Percentiles rank a stretch among this genome's conserved stretches.
These are phyloP conservation scores for Falcaria lacertinaria DNA, from an alignment of 2,888 invertebrate genomes.

Conservation along the genomic window DNA sequence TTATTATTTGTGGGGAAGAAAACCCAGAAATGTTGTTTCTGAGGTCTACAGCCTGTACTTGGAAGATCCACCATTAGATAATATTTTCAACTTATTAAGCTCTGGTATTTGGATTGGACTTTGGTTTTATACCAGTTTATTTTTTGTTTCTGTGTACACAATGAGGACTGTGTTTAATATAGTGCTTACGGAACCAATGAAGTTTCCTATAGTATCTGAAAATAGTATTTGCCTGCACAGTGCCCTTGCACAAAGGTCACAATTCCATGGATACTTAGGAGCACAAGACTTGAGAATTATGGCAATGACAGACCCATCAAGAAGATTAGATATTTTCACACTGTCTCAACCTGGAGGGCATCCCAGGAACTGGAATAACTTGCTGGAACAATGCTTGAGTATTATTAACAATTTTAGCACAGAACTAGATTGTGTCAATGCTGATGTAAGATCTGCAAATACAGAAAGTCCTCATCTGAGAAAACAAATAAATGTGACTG, in stretches of 20 bases:
- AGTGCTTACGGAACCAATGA: slow-evolving; percentile 84
- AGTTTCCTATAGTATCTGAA: slow-evolving; percentile 81
- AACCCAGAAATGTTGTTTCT: slow-evolving; percentile 71
- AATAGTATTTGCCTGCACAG: slow-evolving; percentile 78
- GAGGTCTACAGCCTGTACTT: slow-evolving; percentile 75
- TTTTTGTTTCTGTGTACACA: slow-evolving; percentile 84
- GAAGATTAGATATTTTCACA: slow-evolving; percentile 84
- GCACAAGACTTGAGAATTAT: slow-evolving; percentile 86
- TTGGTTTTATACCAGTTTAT: slow-evolving; percentile 85
- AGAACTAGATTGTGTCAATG: slow-evolving; percentile 77
- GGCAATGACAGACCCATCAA: slow-evolving; percentile 78
- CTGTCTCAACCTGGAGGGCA: slow-evolving; percentile 92
- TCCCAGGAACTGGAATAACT: slow-evolving; percentile 91
- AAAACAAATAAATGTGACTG: slow-evolving; percentile 31
- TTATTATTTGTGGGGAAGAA: slow-evolving; percentile 82
- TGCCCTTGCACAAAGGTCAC: slow-evolving; percentile 81
- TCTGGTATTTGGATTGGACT: slow-evolving; percentile 80
- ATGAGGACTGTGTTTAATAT: slow-evolving; percentile 86
- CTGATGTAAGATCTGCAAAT: slow-evolving; percentile 43
- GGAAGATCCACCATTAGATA: slow-evolving; percentile 74
- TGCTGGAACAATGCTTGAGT: slow-evolving; percentile 82
- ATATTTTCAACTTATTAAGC: slow-evolving; percentile 62
- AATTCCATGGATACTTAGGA: slow-evolving; percentile 87
- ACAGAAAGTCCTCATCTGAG: slow-evolving; percentile 27
- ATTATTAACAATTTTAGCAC: slow-evolving; percentile 83